Evolutionary conservation across 2,888 invertebrate species (phyloP), one percentile per base, ranked within the genome.

Genomic region (Slavum lentiscoides): DNA sequence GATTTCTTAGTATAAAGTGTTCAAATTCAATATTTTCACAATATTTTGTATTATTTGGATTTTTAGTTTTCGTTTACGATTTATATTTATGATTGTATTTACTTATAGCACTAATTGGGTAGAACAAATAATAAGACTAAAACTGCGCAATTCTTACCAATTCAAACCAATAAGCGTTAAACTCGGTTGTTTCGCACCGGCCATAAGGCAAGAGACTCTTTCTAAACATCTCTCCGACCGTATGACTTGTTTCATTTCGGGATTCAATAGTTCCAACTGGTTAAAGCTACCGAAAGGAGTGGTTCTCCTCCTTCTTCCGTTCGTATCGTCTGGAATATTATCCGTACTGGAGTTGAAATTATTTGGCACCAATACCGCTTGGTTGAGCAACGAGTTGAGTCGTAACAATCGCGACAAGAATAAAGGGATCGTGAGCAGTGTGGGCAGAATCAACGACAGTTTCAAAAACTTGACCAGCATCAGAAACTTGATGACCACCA

Each of bases 381-480:
- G 62, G 21, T 23, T 61, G 8, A 70, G 21, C 4, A 77, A 8
- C 7, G 39, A 23, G 8, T 53, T 3, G 21, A 80, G 17, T 7
- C 58, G 62, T 21, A 5, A 15, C 13, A 80, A 19, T 1, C 80
- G 70, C 23, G 59, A 62, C 8, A 77, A 43, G 1, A 76, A 9
- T 61, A 70, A 37, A 0, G 70, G 69, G 1, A 70, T 21, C 39
- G 39, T 62, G 21, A 84, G 55, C 13, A 84, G 81, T 11, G 83
- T 68, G 23, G 84, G 83, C 30, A 83, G 64, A 2, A 83, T 37
- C 21, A 83, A 39, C 8, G 84, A 76, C n/a, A 84, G 55, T 70
- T 84, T 84, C 43, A 83, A 68, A 43, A 83, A 69, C 76, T 84
- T 84, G n/a, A 84, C 68, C 30, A 84, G 73, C 67, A 84, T n/a